Conservation (phyloP, 2,888 invertebrate genomes). For the Flabesymbios commensalis region DNA sequence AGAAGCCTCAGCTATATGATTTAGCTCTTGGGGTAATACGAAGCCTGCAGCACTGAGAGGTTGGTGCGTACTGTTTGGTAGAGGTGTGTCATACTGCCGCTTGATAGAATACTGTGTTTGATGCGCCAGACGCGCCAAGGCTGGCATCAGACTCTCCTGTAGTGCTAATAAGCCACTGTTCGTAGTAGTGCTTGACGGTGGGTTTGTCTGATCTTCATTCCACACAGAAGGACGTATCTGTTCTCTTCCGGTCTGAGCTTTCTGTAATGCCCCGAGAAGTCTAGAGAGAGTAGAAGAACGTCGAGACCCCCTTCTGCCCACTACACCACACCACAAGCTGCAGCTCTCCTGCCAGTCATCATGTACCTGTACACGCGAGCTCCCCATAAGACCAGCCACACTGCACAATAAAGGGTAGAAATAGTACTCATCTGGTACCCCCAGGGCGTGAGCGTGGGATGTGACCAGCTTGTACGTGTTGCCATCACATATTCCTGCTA, state of each 20-base stretch:
- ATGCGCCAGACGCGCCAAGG: background rate
- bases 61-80: background rate
- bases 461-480: slow-evolving; percentile 27
- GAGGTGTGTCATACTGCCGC: background rate
- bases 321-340: slow-evolving; percentile 21
- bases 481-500: slow-evolving; percentile 21
- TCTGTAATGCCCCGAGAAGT: slow-evolving; percentile 3
- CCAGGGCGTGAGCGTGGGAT: slow-evolving; percentile 23
- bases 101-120: background rate
- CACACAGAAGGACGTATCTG: background rate
- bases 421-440: slow-evolving; percentile 25
- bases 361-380: slow-evolving; percentile 11
- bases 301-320: slow-evolving; percentile 16
- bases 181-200: background rate
- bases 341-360: slow-evolving; percentile 25
- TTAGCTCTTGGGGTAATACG: slow-evolving; percentile 11
- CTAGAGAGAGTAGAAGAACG: slow-evolving; percentile 19
- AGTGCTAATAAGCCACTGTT: background rate
- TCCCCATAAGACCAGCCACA: slow-evolving; percentile 18
- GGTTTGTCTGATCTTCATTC: too few relatives aligned
- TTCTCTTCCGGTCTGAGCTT: background rate
- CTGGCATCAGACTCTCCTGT: slow-evolving; percentile 1
- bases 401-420: slow-evolving; percentile 24
- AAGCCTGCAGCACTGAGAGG: background rate
- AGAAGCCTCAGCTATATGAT: slow-evolving; percentile 5